Evolutionary conservation across 2,113 vertebrate species (phyloP), one percentile per base, ranked within the genome.

Genomic region (Antechinus flavipes): DNA sequence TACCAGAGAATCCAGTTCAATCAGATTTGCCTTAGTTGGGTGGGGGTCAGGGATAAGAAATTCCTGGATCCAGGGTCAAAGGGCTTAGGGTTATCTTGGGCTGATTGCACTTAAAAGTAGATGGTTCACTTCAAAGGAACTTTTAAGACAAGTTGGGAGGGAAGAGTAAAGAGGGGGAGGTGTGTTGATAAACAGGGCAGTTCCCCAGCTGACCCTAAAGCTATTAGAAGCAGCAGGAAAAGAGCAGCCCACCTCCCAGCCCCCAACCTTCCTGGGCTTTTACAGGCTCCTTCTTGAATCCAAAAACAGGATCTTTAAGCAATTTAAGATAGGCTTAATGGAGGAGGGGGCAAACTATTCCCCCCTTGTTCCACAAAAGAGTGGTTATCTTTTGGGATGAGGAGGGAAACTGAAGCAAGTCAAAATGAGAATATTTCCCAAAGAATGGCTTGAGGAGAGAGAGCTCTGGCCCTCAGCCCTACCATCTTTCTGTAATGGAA

Each of bases 41-140:
- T 49, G 2, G 24, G 53, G 47, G 76, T 8, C 8, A 35, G n/a
- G 92, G 25, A 46, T 90, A 91, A 92, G 92, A 91, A 96, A 95
- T 98, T 97, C 98, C 96, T 93, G 89, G 12, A 56, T 50, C 8
- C 27, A 19, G n/a, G 54, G 12, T 42, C 92, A 16, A 42, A 90
- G 93, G 97, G 84, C 35, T 89, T 23, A 6, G 90, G 92, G 95
- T 98, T 98, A 97, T 98, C 98, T 96, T 58, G 26, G 95, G 94
- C 93, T 96, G 98, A 98, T 97, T 95, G 97, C 96, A 97, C 97
- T 96, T 93, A 92, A 89, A 97, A 96, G 96, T 76, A 92, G 89
- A 89, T n/a, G 11, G 54, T 94, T 93, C 96, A 97, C 94, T 97
- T 98, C 97, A 93, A 96, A 96, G 95, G 91, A 4, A 49, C 94